phyloP scores from a whole-genome alignment of 1,140 invertebrate species.

The Chelonus insularis region DNA sequence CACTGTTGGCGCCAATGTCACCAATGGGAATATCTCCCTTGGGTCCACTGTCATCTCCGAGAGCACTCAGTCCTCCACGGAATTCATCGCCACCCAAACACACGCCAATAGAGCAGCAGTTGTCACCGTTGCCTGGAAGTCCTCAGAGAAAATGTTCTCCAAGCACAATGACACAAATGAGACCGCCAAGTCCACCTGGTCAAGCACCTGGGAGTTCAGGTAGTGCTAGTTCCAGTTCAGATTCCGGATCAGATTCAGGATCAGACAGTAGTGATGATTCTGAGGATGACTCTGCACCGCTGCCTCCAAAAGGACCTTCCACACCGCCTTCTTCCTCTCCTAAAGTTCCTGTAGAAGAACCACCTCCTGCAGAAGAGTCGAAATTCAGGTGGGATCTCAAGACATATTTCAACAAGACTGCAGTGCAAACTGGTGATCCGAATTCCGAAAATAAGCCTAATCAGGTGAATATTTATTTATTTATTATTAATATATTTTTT shows the following conservation, averaged over 20 bases:
- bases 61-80: slow-evolving; percentile 24
- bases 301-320: slow-evolving; percentile 41
- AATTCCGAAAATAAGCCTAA: slow-evolving; percentile 41
- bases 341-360: slow-evolving; percentile 52
- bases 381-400: slow-evolving; percentile 62
- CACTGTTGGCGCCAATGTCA: slow-evolving; percentile 46
- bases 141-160: slow-evolving; percentile 37
- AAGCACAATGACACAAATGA: slow-evolving; percentile 34
- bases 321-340: slow-evolving; percentile 51
- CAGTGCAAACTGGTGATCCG: slow-evolving; percentile 40
- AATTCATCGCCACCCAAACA: slow-evolving; percentile 29
- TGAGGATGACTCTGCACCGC: slow-evolving; percentile 49
- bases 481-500: neutral
- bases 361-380: slow-evolving; percentile 48
- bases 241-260: slow-evolving; percentile 57
- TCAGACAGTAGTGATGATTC: slow-evolving; percentile 63
- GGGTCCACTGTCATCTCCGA: slow-evolving; percentile 38
- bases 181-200: slow-evolving; percentile 48
- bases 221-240: slow-evolving; percentile 59
- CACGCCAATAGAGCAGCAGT: slow-evolving; percentile 26
- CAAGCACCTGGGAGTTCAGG: slow-evolving; percentile 46
- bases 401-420: slow-evolving; percentile 56
- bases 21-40: slow-evolving; percentile 47
- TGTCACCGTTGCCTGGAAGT: slow-evolving; percentile 33
- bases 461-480: no score